Conservation (phyloP, 2,888 invertebrate genomes). For the Himalopsyche japonica region DNA sequence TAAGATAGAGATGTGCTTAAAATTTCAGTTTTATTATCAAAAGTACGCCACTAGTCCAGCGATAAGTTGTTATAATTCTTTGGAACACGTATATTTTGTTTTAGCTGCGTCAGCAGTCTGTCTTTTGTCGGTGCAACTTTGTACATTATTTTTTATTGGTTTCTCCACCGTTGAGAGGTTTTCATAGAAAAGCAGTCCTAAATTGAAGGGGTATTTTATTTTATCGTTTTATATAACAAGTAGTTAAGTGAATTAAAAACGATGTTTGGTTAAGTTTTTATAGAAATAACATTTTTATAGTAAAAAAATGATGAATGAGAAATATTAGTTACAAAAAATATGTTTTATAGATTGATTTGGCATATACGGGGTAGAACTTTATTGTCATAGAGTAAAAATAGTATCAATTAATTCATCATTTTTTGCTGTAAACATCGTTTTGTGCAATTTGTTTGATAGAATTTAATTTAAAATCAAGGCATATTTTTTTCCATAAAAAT, state of each 20-base stretch:
- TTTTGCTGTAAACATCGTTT: too few species aligned
- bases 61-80: constrained; percentile 1
- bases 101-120: neutral
- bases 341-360: too few species aligned
- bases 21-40: neutral
- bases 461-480: too few species aligned
- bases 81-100: neutral
- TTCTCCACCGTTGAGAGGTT: neutral
- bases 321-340: too few species aligned
- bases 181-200: neutral
- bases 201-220: neutral
- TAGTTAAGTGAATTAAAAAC: neutral
- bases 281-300: too few species aligned
- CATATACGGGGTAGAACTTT: too few species aligned
- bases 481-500: too few species aligned
- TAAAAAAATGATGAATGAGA: too few species aligned
- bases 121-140: neutral
- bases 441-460: too few species aligned
- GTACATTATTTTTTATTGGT: neutral
- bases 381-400: too few species aligned
- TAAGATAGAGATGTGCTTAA: neutral
- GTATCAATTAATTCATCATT: too few species aligned
- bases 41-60: neutral
- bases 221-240: neutral
- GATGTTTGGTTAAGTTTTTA: too few species aligned